Evolutionary conservation across 2,113 vertebrate species (phyloP), one percentile per base, ranked within the genome.

Genomic region (Orthochromis malagaraziensis): DNA sequence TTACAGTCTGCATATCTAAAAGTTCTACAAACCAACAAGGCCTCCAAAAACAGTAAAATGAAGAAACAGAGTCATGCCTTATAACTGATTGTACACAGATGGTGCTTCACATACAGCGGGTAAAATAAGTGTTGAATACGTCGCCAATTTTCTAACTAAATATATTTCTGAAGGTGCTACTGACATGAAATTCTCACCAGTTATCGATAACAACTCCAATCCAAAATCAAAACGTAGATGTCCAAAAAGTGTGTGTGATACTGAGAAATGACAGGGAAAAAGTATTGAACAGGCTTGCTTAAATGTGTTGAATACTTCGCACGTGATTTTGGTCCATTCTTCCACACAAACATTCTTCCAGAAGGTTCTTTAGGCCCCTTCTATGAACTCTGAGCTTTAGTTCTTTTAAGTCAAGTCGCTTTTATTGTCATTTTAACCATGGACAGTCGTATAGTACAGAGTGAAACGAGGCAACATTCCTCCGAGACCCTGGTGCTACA

Each of bases 201-300:
- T 42, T 70, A 42, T 70, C 1, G 5, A 24, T 70, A 24, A 42
- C 38, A 42, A 70, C 38, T 24, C 65, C 65, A 42, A 42, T 42
- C 65, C 65, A 42, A 53, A 53, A n/a, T 53, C 9, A 10, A 53
- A 53, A 9, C 9, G 10, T n/a, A 53, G 9, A 10, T 53, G 19
- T 21, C 51, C 19, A 53, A 10, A n/a, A n/a, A n/a, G 10, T 5
- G 19, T n/a, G 4, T n/a, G 8, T n/a, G 9, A 21, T 70, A 70
- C n/a, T 42, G 35, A 70, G 65, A 70, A 70, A 70, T 3, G 5
- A 42, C n/a, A 16, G n/a, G 65, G 35, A 9, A 70, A 13, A 70
- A 21, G 35, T 70, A 70, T 4, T 24, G n/a, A 40, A 40, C n/a
- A 0, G 0, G 1, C 63, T 68, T 68, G 35, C 19, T 40, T 35